Conservation (phyloP, 2,113 vertebrate species). For the Sinocyclocheilus anophthalmus region DNA sequence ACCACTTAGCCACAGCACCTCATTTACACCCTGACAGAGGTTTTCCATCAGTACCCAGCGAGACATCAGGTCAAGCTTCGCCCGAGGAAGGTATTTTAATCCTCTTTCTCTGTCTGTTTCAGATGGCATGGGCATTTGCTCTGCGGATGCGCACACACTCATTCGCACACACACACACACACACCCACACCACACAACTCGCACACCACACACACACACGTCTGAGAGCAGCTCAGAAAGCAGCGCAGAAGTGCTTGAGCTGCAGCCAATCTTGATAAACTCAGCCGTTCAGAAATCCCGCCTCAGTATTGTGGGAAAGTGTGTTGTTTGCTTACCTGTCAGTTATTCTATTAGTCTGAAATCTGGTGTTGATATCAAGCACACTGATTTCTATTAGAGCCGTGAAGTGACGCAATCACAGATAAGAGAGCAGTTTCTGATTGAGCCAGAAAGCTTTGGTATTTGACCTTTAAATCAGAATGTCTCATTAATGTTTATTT, state of each 20-base stretch:
- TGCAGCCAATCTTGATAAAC: conserved; percentile 68
- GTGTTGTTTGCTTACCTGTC: conserved; percentile 45
- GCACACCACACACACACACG: background rate
- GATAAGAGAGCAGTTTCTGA: conserved; percentile 8
- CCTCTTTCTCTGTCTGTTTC: conserved; percentile 54
- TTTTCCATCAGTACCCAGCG: conserved; percentile 30
- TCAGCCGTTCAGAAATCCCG: conserved; percentile 53
- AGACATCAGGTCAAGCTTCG: conserved; percentile 59
- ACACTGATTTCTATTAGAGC: conserved; percentile 8
- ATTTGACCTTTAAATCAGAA: conserved; percentile 41
- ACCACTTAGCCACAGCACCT: background rate
- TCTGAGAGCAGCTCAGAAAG: conserved; percentile 35
- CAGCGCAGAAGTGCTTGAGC: conserved; percentile 49
- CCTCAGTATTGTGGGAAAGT: conserved; percentile 45
- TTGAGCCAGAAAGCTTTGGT: conserved; percentile 31
- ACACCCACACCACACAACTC: too few species aligned
- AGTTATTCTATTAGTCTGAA: conserved; percentile 26
- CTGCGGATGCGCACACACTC: background rate
- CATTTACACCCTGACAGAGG: background rate
- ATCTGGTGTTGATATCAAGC: conserved; percentile 15
- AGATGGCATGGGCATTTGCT: conserved; percentile 17
- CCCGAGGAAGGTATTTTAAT: conserved; percentile 65
- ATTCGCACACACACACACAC: background rate
- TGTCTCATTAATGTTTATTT: conserved; percentile 31
- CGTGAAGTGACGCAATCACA: conserved; percentile 16